Evolutionary conservation across 2,797 vertebrate species (phyloP), one percentile per base, ranked within the genome.

Genomic region (Meda fulgida): DNA sequence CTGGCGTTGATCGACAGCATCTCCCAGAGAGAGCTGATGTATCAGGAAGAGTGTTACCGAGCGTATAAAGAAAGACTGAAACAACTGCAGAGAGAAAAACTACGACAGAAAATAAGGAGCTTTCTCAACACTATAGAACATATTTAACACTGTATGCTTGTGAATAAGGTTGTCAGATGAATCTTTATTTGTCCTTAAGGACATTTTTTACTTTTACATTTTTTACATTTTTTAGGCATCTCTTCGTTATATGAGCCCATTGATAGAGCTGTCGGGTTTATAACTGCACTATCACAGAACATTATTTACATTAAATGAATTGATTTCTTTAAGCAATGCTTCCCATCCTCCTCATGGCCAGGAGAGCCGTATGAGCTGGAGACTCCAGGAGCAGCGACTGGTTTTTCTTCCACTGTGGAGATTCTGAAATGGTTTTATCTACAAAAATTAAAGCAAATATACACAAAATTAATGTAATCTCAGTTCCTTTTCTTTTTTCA

Each of bases 1-100:
- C 93, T 96, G 0, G 93, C 95, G 13, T 79, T 91, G 8, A 96
- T 96, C 11, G 95, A 96, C 90, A 92, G 91, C 31, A 96, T 96
- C 83, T 95, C 93, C 29, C 89, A 93, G 43, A 96, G 93, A 69
- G 93, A 96, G 89, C 63, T 90, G 83, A 90, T 84, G 34, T 89
- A 75, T 51, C 91, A 87, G 58, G 91, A 89, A 88, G 91, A 90
- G 87, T 76, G 85, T 51, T 87, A 87, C 43, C 58, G 71, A 58
- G 90, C 92, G 78, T 93, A 94, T 78, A 67, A 82, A 72, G 92
- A 95, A 85, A 87, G 63, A 73, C 86, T 89, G 26, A 92, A 80
- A 53, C 66, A 46, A 67, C 60, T 90, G 5, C 91, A 94, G 86
- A 92, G 88, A 89, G 93, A 94, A 7, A 87, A 86, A 19, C 83